These are phyloP conservation scores for Eulemur macaco DNA, from an alignment of 2,113 vertebrate genomes.

Conservation along the genomic window DNA sequence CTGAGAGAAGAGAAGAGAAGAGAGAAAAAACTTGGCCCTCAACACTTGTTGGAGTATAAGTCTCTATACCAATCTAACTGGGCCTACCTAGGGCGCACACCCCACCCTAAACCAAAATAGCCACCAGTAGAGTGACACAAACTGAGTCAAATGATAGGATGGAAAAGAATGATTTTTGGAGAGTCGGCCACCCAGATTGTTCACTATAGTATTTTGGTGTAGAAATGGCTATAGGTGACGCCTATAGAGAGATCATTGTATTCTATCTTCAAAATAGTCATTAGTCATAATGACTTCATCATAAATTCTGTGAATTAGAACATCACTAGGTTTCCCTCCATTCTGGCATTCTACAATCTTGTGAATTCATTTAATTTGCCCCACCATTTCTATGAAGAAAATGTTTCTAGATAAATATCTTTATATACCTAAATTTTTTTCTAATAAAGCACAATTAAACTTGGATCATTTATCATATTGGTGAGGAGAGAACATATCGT, in stretches of 20 bases:
- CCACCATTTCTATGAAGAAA: neutral
- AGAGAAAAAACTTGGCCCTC: neutral
- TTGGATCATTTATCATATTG: neutral
- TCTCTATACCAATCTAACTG: neutral
- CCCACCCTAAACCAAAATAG: neutral
- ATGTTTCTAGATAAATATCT: neutral
- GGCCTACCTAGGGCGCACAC: neutral
- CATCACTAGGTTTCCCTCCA: neutral
- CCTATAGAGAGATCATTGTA: neutral
- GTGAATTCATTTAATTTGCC: neutral
- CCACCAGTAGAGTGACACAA: neutral
- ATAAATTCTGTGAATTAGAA: slow-evolving; percentile 20
- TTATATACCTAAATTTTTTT: neutral
- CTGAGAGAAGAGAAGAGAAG: neutral
- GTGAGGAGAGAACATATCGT: neutral
- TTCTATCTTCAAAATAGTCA: neutral
- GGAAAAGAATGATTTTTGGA: neutral
- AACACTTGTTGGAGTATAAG: neutral
- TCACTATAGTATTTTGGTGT: neutral
- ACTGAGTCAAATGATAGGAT: neutral
- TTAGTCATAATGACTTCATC: neutral
- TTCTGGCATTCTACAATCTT: neutral
- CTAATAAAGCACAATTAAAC: neutral
- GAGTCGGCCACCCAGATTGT: neutral
- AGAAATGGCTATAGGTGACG: neutral